Conservation (phyloP, 2,113 vertebrate genomes). For the Gopherus evgoodei region DNA sequence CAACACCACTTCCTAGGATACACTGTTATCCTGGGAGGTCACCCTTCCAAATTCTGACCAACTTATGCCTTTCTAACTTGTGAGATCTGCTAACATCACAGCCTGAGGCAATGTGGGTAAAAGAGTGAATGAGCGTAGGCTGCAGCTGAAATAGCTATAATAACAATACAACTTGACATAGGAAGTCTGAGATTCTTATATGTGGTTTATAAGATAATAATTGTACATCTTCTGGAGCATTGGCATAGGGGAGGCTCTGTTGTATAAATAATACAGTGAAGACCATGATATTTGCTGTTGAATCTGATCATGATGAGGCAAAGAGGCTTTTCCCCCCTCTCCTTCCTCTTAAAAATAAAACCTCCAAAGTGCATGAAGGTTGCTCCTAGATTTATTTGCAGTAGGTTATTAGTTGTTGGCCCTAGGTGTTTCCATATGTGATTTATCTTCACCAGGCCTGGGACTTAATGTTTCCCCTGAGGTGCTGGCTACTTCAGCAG, state of each 20-base stretch:
- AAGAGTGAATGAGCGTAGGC: neutral
- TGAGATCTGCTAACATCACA: neutral
- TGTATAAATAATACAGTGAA: neutral
- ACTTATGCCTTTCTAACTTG: neutral
- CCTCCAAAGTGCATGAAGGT: conserved; percentile 45
- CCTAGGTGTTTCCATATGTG: conserved; percentile 59
- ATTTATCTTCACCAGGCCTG: conserved; percentile 72
- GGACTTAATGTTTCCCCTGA: conserved; percentile 68
- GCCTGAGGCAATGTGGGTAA: neutral
- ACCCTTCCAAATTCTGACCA: neutral
- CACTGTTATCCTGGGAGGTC: neutral
- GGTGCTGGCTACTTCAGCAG: conserved; percentile 65
- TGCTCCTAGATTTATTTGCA: conserved; percentile 72
- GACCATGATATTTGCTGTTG: neutral
- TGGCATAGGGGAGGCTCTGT: neutral
- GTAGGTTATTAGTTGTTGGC: conserved; percentile 56
- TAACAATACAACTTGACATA: conserved; percentile 2
- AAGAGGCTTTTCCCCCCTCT: conserved; percentile 51
- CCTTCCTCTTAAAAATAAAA: conserved; percentile 44
- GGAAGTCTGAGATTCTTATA: neutral
- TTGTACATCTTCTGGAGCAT: neutral
- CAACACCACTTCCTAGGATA: neutral
- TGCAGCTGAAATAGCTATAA: neutral
- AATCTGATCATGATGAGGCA: neutral
- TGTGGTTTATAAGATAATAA: neutral